Percentiles rank a stretch among this genome's conserved stretches.
Evolutionary conservation across 2,797 vertebrate species (phyloP).

Genomic region (Natrix natrix): DNA sequence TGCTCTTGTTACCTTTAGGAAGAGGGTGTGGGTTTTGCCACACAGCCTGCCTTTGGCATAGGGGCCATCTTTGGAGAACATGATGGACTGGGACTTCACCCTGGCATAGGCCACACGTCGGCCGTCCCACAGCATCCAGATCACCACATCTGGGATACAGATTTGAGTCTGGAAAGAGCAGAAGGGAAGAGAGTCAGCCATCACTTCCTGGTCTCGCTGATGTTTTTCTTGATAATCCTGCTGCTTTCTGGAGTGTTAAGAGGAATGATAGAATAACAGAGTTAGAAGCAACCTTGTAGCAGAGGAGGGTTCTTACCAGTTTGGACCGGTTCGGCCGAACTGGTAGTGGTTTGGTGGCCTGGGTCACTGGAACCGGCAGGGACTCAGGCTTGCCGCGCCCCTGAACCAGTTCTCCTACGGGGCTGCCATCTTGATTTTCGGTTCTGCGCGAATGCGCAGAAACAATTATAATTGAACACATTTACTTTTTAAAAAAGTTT

Average conservation of each 20-base stretch:
- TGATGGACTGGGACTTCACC: constrained; percentile 43
- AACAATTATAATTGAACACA: too few species aligned
- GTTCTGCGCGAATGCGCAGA: too few species aligned
- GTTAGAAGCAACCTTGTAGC: too few species aligned
- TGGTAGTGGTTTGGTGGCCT: too few species aligned
- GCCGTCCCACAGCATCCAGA: constrained; percentile 65
- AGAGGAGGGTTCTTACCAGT: too few species aligned
- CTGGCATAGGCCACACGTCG: constrained; percentile 60
- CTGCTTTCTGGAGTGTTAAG: neutral
- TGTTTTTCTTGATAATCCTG: neutral
- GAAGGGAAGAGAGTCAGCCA: neutral
- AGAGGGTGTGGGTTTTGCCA: constrained; percentile 66
- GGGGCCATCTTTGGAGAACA: constrained; percentile 47
- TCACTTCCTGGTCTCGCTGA: rapidly evolving
- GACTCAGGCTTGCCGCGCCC: too few species aligned
- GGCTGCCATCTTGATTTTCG: too few species aligned
- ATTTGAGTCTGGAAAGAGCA: constrained; percentile 60
- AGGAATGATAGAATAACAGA: neutral
- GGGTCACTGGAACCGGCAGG: too few species aligned
- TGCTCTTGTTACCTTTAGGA: constrained; percentile 58
- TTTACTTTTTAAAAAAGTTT: too few species aligned
- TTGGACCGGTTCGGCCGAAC: too few species aligned
- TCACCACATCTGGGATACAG: constrained; percentile 63
- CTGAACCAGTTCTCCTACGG: too few species aligned
- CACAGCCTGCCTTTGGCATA: constrained; percentile 59